Evolutionary conservation across 2,113 vertebrate genomes (phyloP), one percentile per base, ranked within the genome.

Genomic region (Rafetus swinhoei): DNA sequence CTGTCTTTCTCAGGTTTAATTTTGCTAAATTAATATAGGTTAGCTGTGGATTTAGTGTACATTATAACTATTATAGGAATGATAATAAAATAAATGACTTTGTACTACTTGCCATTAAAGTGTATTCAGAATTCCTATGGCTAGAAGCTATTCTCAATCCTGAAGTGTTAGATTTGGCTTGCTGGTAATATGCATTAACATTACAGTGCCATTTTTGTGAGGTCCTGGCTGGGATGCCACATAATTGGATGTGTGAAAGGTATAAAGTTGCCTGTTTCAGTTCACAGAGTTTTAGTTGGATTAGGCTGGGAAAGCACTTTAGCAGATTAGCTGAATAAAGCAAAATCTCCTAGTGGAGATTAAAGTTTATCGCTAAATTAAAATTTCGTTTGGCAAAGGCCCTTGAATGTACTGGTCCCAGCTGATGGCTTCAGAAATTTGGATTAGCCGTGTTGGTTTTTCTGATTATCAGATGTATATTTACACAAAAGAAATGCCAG

Each of bases 101-200:
- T 65, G 27, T 77, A 21, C 76, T 1, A 0, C 57, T 93, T 84
- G 87, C 35, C 45, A 52, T 77, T 72, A 57, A 79, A 76, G 16
- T 50, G 24, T 35, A 55, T 32, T 59, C 52, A 72, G 32, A 83
- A 81, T 39, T 84, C 50, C 2, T 45, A 56, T 10, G 56, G 54
- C 27, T 89, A 56, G 90, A 50, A 22, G 69, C 39, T 65, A 9
- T 50, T 88, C 27, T 91, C 50, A 45, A 69, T 27, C 79, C 4
- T 1, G 80, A 91, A n/a, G 92, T 85, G 84, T 90, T 83, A 92
- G 60, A 14, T 92, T 94, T 97, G 95, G 91, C 88, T 92, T 27
- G 0, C 1, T 29, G 81, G 62, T 35, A 0, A 0, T 18, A 4
- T 1, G 19, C 91, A 69, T 83, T 87, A 62, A 16, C 91, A 69